Conservation (phyloP, 2,888 invertebrate genomes). For the Pseudococcus jackbeardsleyi region DNA sequence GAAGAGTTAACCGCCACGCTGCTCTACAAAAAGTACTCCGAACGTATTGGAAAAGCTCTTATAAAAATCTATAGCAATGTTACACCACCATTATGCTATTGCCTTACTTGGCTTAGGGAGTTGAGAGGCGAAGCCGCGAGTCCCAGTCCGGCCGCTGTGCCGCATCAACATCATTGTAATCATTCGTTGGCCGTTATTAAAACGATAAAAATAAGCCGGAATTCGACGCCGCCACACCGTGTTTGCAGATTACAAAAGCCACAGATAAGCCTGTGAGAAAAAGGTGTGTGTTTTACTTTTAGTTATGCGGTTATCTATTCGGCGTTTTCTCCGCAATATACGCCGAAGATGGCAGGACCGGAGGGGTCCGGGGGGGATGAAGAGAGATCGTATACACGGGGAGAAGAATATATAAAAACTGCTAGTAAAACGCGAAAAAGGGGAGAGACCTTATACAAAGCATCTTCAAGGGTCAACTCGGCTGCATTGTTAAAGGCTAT, state of each 20-base stretch:
- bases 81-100: not conserved
- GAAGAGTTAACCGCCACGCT: constrained; percentile 36
- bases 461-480: constrained; percentile 62
- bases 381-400: not conserved
- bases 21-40: not conserved
- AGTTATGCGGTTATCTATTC: constrained; percentile 63
- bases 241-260: constrained; percentile 61
- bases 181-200: constrained; percentile 60
- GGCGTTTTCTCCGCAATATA: not conserved
- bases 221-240: constrained; percentile 39
- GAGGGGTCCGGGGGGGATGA: not conserved
- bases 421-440: constrained; percentile 59
- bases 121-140: not conserved
- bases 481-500: constrained; percentile 56
- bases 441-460: constrained; percentile 60
- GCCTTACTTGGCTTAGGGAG: not conserved
- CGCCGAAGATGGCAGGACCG: not conserved
- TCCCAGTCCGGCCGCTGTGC: not conserved
- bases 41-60: constrained; percentile 9
- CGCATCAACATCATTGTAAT: not conserved
- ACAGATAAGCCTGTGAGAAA: constrained; percentile 62
- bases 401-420: constrained; percentile 34
- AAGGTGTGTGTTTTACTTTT: constrained; percentile 62
- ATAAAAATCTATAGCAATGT: constrained; percentile 9
- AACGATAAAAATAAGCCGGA: constrained; percentile 63